Evolutionary conservation across 2,113 vertebrate species (phyloP), one percentile per base, ranked within the genome.

Genomic region (Heterocephalus glaber): DNA sequence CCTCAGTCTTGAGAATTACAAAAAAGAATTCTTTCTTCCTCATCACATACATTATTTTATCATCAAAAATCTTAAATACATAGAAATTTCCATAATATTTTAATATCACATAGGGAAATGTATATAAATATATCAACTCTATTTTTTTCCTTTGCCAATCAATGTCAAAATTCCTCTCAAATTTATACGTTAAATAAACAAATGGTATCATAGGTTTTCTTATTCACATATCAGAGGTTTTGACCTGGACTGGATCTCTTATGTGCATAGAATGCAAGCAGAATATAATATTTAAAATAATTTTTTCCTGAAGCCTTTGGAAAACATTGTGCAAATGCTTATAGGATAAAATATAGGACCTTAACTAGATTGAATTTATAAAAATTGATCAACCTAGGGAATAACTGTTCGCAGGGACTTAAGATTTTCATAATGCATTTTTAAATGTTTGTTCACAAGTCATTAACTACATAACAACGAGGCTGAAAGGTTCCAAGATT

Each of bases 361-460:
- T 47, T 61, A 56, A 16, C 35, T 49, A 90, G 58, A 92, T 60
- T 92, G 56, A 88, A 41, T 86, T 88, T 77, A 65, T 33, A 94
- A 77, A 95, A 88, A 72, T 20, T 92, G 47, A 47, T 33, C 47
- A 90, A 92, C 92, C 41, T 41, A 82, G 76, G 61, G 88, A 94
- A 96, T 89, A 89, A 56, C 60, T 93, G 87, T 88, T 85, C 54
- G 77, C 26, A 72, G 92, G 33, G 41, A 66, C 68, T 96, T 95
- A 76, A 66, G 47, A 24, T 76, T 83, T 79, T 54, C 33, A 94
- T 97, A 88, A 94, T 79, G 72, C 86, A 24, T 13, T 95, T 97
- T 96, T 96, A 96, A 95, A 97, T 96, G 82, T 95, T 74, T 96
- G 60, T 95, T 97, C 81, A 96, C n/a, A 95, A 95, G 96, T 95